phyloP scores from a whole-genome alignment of 92 coral and sea anemone species.

The Parazoanthus atlanticus region DNA sequence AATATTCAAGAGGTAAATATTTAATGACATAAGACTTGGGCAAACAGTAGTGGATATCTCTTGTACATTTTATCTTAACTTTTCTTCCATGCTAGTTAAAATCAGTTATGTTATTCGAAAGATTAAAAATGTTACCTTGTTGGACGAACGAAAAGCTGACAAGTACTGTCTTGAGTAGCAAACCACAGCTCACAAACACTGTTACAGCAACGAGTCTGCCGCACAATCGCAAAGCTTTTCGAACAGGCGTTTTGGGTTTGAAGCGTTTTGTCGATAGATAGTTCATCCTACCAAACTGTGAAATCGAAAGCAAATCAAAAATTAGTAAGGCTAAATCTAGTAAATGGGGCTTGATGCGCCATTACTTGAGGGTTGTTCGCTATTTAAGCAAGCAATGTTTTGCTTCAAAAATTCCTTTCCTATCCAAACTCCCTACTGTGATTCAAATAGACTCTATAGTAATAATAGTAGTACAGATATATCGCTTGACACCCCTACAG shows the following conservation, averaged over 20 bases:
- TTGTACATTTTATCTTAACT: conserved; percentile 26
- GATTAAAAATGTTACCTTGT: conserved; percentile 62
- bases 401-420: not conserved
- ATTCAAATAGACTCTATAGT: conserved; percentile 32
- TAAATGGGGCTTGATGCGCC: not conserved
- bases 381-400: not conserved
- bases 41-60: conserved; percentile 26
- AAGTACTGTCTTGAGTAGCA: conserved; percentile 68
- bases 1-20: conserved; percentile 36
- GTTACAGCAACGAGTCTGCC: conserved; percentile 69
- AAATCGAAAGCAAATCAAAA: not conserved
- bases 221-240: conserved; percentile 66
- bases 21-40: conserved; percentile 26
- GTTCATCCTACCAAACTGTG: conserved; percentile 63
- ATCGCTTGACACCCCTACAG: conserved; percentile 19
- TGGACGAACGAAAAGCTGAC: conserved; percentile 56
- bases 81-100: not conserved
- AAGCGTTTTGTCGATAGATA: conserved; percentile 58
- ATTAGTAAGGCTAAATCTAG: conserved; percentile 4
- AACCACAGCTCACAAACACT: conserved; percentile 86
- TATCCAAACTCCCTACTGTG: conserved; percentile 15
- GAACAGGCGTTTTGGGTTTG: conserved; percentile 61
- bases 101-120: not conserved
- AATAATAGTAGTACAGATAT: conserved; percentile 10
- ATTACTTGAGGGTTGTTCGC: not conserved